phyloP scores from a whole-genome alignment of 2,113 vertebrate species.

The Nasalis larvatus region DNA sequence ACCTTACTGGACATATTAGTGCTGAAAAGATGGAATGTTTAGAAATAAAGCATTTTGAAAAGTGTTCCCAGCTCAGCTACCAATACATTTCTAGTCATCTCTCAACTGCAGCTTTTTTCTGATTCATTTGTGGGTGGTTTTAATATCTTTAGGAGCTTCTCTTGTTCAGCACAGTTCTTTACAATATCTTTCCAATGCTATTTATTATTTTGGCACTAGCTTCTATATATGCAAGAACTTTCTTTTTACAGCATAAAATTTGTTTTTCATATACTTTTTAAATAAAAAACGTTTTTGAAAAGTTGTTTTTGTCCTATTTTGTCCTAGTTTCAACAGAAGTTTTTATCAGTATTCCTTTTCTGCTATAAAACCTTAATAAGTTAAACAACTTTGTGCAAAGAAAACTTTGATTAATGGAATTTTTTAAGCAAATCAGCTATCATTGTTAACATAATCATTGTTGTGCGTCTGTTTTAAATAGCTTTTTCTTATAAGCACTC shows the following conservation, averaged over 20 bases:
- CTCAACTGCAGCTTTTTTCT: conserved; percentile 20
- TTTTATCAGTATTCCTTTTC: not conserved
- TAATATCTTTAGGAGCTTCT: conserved; percentile 48
- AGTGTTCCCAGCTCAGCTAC: not conserved
- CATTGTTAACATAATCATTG: not conserved
- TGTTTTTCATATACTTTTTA: conserved; percentile 23
- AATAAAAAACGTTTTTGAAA: conserved; percentile 5
- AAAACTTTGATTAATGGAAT: not conserved
- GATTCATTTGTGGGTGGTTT: conserved; percentile 73
- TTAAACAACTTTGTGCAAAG: not conserved
- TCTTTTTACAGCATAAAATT: conserved; percentile 44
- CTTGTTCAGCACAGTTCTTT: conserved; percentile 41
- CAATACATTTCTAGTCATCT: conserved; percentile 16
- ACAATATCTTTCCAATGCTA: conserved; percentile 53
- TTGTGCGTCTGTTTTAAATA: conserved; percentile 33
- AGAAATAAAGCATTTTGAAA: not conserved
- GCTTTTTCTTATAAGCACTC: not conserved
- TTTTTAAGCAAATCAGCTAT: not conserved
- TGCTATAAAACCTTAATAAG: not conserved
- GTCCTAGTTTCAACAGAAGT: not conserved
- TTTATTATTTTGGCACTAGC: conserved; percentile 66
- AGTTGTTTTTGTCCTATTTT: conserved; percentile 38
- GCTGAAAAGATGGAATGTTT: not conserved
- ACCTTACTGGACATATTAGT: not conserved
- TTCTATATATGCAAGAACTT: conserved; percentile 44